Base-by-base conservation (phyloP, 1,140 invertebrate species). In the Philotrypesis tridentata region DNA sequence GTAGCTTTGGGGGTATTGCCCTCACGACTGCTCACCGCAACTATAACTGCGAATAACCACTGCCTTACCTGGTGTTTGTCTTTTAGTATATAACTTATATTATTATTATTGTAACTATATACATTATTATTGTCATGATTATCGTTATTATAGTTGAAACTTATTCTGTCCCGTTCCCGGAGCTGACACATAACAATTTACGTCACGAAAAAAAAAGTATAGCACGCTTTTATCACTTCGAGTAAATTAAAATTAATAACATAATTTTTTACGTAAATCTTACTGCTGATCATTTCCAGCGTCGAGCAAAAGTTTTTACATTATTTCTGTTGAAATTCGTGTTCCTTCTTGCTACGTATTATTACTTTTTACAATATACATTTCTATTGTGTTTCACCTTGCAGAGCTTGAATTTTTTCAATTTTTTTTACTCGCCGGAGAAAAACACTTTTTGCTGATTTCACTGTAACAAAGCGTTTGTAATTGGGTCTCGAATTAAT, bases 41-140 rank as follows among this genome's bases (percentile, higher is more conserved):
- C 91, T 92, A 92, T 92, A 92, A 92, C 91, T 90, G 88, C 89
- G 89, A 91, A 92, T 92, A 92, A 92, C 90, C 91, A 92, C 90
- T 92, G 90, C 90, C 91, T 92, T 91, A 91, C 88, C 89, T 92
- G 91, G 91, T 92, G 90, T 92, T 90, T 92, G 90, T 92, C 87
- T 91, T 89, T 89, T 89, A 90, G 88, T 86, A 89, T 87, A 84
- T 85, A 84, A 82, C 82, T 86, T 87, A 87, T 87, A 85, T 76
- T 75, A 75, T 73, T 55, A 68, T 40, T 79, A 77, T 65, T 82
- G 75, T 78, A 73, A 78, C 48, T 78, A 78, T 72, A 82, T 79
- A 82, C 61, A 79, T 72, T 82, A 77, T 73, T 55, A 55, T 82
- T 82, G 40, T 68, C 40, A 74, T 68, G 9, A 63, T 78, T 82